Evolutionary conservation across 1,140 invertebrate species (phyloP).

Genomic region (Zaprionus gabonicus): DNA sequence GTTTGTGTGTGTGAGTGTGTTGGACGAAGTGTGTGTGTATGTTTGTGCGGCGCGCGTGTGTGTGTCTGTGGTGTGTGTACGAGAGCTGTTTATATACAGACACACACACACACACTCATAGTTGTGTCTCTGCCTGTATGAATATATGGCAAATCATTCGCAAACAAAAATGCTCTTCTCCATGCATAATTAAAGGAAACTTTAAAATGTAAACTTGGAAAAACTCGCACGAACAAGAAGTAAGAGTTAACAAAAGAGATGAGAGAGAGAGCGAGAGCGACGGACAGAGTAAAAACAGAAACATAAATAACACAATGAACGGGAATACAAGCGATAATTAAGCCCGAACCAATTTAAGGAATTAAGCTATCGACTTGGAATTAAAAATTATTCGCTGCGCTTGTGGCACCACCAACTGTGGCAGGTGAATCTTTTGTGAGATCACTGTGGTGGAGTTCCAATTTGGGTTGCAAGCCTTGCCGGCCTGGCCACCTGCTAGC

Average conservation of each 20-base stretch:
- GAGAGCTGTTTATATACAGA: constrained; percentile 41
- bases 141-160: constrained; percentile 45
- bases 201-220: constrained; percentile 15
- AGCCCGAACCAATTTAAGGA: constrained; percentile 1
- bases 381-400: constrained; percentile 4
- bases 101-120: constrained; percentile 32
- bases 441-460: background rate
- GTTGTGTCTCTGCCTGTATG: constrained; percentile 36
- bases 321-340: background rate
- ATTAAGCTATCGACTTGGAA: constrained; percentile 5
- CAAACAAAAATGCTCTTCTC: constrained; percentile 52
- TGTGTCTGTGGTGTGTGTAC: constrained; percentile 26
- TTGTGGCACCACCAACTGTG: constrained; percentile 15
- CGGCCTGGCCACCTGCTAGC: constrained; percentile 36
- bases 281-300: background rate
- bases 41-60: constrained; percentile 33
- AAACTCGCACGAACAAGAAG: constrained; percentile 5
- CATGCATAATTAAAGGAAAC: constrained; percentile 45
- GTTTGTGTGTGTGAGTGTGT: constrained; percentile 29
- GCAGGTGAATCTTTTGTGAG: constrained; percentile 28
- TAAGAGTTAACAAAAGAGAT: constrained; percentile 1
- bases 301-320: constrained; percentile 1
- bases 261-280: constrained; percentile 9
- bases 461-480: background rate
- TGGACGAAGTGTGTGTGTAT: constrained; percentile 3